Evolutionary conservation across 2,888 invertebrate species (phyloP).

Genomic region (Tethea ocularis): DNA sequence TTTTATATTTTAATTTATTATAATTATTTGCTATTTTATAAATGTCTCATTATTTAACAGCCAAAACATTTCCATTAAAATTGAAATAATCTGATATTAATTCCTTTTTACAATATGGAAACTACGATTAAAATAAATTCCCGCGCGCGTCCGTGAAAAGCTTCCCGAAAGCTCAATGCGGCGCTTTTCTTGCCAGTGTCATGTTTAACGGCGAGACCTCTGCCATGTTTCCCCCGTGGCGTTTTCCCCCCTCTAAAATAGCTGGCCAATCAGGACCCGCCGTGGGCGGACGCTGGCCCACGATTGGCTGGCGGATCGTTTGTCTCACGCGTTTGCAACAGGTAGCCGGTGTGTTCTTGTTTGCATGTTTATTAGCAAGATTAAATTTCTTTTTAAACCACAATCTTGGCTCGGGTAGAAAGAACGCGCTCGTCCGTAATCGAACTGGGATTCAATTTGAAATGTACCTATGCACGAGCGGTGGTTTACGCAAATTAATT

Average conservation of each 20-base stretch:
- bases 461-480: constrained; percentile 27
- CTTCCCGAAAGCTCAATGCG: constrained; percentile 81
- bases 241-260: constrained; percentile 53
- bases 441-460: constrained; percentile 62
- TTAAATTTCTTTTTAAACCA: constrained; percentile 78
- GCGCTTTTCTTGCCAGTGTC: constrained; percentile 79
- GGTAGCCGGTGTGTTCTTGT: constrained; percentile 79
- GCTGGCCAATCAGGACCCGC: constrained; percentile 65
- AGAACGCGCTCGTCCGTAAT: constrained; percentile 58
- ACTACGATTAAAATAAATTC: constrained; percentile 38
- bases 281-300: constrained; percentile 76
- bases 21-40: neutral
- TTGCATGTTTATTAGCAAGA: constrained; percentile 82
- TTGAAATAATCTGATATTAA: constrained; percentile 17
- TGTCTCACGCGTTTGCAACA: constrained; percentile 82
- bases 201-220: constrained; percentile 68
- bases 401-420: constrained; percentile 62
- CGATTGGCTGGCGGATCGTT: constrained; percentile 69
- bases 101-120: constrained; percentile 26
- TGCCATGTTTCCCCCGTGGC: constrained; percentile 51
- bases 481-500: constrained; percentile 42
- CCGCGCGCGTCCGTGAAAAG: constrained; percentile 75
- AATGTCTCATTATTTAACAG: neutral
- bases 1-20: neutral
- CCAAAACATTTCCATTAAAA: neutral